A percentile compares a stretch with the other conserved stretches of the same genome.
phyloP scores from a whole-genome alignment of 2,113 vertebrate species.

The Neolamprologus falcicula region DNA sequence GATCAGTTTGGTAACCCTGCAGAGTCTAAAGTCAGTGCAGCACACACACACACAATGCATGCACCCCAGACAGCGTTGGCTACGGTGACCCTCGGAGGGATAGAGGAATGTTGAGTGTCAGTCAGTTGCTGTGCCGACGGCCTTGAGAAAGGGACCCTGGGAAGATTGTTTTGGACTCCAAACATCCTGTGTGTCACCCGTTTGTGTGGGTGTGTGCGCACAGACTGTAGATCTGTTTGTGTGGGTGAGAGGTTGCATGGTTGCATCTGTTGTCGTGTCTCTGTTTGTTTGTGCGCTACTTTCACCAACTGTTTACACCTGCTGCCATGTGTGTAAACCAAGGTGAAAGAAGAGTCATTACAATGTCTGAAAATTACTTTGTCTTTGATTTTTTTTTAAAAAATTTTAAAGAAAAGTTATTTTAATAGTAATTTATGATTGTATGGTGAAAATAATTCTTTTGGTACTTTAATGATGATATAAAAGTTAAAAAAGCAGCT shows the following conservation, averaged over 20 bases:
- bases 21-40: conserved; percentile 1
- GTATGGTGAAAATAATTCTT: background rate
- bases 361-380: background rate
- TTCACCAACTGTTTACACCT: background rate
- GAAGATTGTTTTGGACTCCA: conserved; percentile 59
- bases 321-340: background rate
- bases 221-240: conserved; percentile 20
- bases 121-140: conserved; percentile 42
- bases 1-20: conserved; percentile 15
- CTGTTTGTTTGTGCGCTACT: conserved; percentile 6
- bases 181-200: conserved; percentile 64
- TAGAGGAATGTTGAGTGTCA: conserved; percentile 60
- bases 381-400: background rate
- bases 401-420: background rate
- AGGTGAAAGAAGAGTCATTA: background rate
- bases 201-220: conserved; percentile 28
- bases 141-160: conserved; percentile 67
- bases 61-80: conserved; percentile 38
- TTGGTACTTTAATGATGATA: background rate
- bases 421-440: background rate
- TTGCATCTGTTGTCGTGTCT: conserved; percentile 21
- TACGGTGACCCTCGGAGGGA: conserved; percentile 45
- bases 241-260: conserved; percentile 35
- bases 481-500: background rate
- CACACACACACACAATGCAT: background rate